A percentile compares a stretch with the other conserved stretches of the same genome.
Evolutionary conservation across 2,113 vertebrate species (phyloP).

Genomic region (Pomatostomus ruficeps): DNA sequence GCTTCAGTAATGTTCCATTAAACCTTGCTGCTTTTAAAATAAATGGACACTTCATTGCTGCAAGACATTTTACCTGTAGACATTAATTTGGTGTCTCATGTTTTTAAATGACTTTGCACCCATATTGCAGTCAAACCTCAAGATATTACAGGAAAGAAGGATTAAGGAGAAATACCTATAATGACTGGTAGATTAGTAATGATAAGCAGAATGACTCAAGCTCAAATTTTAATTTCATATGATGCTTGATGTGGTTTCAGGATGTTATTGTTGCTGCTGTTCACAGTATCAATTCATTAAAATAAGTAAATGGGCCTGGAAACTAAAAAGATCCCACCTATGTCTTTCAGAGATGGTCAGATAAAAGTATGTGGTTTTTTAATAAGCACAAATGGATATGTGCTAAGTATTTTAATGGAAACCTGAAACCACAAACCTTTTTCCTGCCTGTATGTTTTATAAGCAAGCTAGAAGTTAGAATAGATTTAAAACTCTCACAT

Average conservation of each 20-base stretch:
- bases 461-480: neutral
- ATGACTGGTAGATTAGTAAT: conserved; percentile 20
- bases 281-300: conserved; percentile 36
- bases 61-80: conserved; percentile 51
- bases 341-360: conserved; percentile 14
- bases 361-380: conserved; percentile 5
- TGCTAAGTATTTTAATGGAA: conserved; percentile 30
- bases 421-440: conserved; percentile 23
- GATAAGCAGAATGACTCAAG: neutral
- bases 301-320: conserved; percentile 36
- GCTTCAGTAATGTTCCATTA: conserved; percentile 73
- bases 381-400: conserved; percentile 31
- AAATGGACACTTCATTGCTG: conserved; percentile 59
- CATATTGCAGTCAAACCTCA: neutral
- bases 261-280: neutral
- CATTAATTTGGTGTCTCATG: conserved; percentile 14
- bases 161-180: conserved; percentile 47
- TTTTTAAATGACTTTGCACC: conserved; percentile 39
- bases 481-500: neutral
- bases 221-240: conserved; percentile 22
- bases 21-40: conserved; percentile 59
- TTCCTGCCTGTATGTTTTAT: neutral
- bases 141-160: conserved; percentile 41
- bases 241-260: conserved; percentile 11
- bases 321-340: conserved; percentile 12